These are phyloP conservation scores for Caenorhabditis japonica DNA, from an alignment of 2,888 invertebrate genomes.

Conservation along the genomic window DNA sequence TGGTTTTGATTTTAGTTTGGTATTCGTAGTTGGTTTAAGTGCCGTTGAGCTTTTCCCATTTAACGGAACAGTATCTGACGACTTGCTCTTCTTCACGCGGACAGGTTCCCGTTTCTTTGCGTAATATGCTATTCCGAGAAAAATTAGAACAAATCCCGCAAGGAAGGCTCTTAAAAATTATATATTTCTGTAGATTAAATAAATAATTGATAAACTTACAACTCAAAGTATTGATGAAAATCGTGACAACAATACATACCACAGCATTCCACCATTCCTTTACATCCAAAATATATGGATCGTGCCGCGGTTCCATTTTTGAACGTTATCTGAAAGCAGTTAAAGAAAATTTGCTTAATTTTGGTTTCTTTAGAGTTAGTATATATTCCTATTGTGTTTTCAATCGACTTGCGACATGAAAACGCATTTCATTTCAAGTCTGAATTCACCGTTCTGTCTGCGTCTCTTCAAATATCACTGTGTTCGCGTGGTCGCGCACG, in stretches of 20 bases:
- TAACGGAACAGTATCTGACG: too few species aligned
- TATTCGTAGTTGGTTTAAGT: too few species aligned
- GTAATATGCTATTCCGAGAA: constrained; percentile 19
- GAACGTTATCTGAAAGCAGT: constrained; percentile 23
- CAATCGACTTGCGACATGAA: too few species aligned
- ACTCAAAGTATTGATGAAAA: constrained; percentile 25
- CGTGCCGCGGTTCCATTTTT: constrained; percentile 13
- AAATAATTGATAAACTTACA: constrained; percentile 6
- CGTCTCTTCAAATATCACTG: too few species aligned
- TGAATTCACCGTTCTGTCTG: too few species aligned
- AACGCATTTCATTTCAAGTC: too few species aligned
- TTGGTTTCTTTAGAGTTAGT: neutral
- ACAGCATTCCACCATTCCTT: constrained; percentile 31
- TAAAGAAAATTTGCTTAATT: neutral
- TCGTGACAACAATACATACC: constrained; percentile 42
- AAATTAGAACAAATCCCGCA: constrained; percentile 10
- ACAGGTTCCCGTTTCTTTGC: constrained; percentile 6
- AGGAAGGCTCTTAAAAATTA: constrained; percentile 25
- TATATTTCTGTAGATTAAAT: neutral
- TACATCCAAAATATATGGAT: constrained; percentile 19
- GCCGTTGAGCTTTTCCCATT: too few species aligned
- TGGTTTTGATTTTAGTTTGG: too few species aligned
- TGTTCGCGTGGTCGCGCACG: too few species aligned
- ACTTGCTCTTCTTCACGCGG: too few species aligned
- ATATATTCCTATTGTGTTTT: too few species aligned